A percentile compares a stretch with the other conserved stretches of the same genome.
Evolutionary conservation across 2,888 invertebrate species (phyloP).

Genomic region (Melanchra persicariae): DNA sequence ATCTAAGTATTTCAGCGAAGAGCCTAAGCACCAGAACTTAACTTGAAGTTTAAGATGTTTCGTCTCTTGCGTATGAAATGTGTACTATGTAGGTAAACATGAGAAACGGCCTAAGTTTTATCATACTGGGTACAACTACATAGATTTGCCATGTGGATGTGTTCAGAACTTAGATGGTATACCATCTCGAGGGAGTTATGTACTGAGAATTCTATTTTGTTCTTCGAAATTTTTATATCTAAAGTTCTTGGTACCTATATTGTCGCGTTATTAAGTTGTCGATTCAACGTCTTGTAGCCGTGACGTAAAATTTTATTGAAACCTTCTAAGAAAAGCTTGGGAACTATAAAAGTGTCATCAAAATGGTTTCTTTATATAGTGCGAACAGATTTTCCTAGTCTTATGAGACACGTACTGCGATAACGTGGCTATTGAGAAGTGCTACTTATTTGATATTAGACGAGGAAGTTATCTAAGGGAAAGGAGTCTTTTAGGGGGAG

Average conservation of each 20-base stretch:
- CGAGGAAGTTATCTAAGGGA: neutral
- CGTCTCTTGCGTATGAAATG: conserved; percentile 38
- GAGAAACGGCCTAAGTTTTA: conserved; percentile 49
- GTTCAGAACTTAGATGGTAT: conserved; percentile 35
- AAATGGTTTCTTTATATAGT: conserved; percentile 35
- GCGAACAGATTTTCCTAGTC: conserved; percentile 31
- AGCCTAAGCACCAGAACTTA: conserved; percentile 37
- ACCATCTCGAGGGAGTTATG: conserved; percentile 33
- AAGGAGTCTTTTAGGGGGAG: neutral
- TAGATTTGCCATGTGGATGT: conserved; percentile 33
- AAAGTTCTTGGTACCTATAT: conserved; percentile 31
- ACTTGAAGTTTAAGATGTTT: conserved; percentile 46
- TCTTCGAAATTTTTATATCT: conserved; percentile 37
- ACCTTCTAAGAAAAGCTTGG: conserved; percentile 39
- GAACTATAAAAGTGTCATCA: conserved; percentile 49
- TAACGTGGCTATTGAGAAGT: conserved; percentile 22
- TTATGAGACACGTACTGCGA: conserved; percentile 31
- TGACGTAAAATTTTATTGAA: conserved; percentile 63
- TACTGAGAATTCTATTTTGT: conserved; percentile 41
- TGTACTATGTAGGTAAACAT: conserved; percentile 41
- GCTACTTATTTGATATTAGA: conserved; percentile 17
- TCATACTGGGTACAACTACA: conserved; percentile 25
- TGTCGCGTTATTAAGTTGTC: conserved; percentile 44
- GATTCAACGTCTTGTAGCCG: conserved; percentile 33
- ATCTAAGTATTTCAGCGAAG: conserved; percentile 51